phyloP scores from a whole-genome alignment of 2,797 vertebrate genomes.

The Clarias platycephalus region DNA sequence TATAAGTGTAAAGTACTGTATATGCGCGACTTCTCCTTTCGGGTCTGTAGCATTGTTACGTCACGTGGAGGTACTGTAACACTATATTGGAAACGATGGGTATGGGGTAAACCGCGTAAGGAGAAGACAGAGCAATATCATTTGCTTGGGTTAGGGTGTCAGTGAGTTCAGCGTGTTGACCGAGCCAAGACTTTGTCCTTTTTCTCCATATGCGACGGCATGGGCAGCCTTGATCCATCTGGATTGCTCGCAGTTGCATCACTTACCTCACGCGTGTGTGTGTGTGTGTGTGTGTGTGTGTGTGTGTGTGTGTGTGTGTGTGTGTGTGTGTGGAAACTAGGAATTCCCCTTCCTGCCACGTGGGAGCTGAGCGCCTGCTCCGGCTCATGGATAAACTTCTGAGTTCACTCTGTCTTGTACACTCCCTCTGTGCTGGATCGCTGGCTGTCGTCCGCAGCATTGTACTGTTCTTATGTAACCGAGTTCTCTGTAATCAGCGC shows the following conservation, averaged over 20 bases:
- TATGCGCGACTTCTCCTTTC: background rate
- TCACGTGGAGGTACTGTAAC: slow-evolving; percentile 39
- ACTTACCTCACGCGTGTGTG: slow-evolving; percentile 46
- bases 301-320: too few species aligned
- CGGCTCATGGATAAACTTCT: slow-evolving; percentile 38
- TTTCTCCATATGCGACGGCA: slow-evolving; percentile 36
- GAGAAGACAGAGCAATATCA: background rate
- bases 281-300: too few species aligned
- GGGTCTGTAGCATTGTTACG: background rate
- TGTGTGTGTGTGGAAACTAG: slow-evolving; percentile 38
- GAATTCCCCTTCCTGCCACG: slow-evolving; percentile 55
- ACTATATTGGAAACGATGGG: background rate
- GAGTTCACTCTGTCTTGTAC: slow-evolving; percentile 26
- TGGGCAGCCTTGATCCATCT: slow-evolving; percentile 43
- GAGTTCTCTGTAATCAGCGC: slow-evolving; percentile 1
- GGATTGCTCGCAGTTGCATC: slow-evolving; percentile 60
- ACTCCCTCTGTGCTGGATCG: background rate
- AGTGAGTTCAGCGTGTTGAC: slow-evolving; percentile 30
- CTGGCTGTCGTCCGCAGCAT: slow-evolving; percentile 16
- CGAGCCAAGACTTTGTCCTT: slow-evolving; percentile 47
- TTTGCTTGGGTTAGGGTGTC: slow-evolving; percentile 42
- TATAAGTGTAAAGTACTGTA: background rate
- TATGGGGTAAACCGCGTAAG: slow-evolving; percentile 4
- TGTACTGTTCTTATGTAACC: slow-evolving; percentile 14
- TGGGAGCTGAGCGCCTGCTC: slow-evolving; percentile 40